Conservation (phyloP, 2,888 invertebrate genomes). For the Drosophila subsilvestris region DNA sequence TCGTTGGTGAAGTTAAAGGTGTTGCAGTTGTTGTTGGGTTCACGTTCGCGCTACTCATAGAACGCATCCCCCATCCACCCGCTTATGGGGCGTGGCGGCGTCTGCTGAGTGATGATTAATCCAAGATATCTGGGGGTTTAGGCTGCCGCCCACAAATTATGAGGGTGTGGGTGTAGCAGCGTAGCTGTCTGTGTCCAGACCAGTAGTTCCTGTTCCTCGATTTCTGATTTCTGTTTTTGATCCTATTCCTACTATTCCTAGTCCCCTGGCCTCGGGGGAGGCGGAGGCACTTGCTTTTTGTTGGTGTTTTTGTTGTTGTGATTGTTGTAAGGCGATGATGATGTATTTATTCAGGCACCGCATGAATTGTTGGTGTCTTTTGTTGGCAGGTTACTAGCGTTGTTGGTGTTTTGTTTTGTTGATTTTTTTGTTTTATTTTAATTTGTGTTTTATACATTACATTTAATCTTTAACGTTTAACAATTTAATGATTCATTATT, state of each 20-base stretch:
- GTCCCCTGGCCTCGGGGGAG: constrained; percentile 2
- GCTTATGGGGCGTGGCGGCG: constrained; percentile 33
- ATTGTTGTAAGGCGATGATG: constrained; percentile 27
- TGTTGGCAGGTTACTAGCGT: constrained; percentile 63
- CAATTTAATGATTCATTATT: constrained; percentile 56
- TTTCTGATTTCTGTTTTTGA: constrained; percentile 10
- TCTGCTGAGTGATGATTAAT: constrained; percentile 21
- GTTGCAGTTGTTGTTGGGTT: constrained; percentile 38
- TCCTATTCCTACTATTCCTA: constrained; percentile 19
- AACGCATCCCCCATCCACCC: constrained; percentile 16
- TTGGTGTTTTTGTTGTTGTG: constrained; percentile 19
- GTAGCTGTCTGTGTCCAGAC: constrained; percentile 15
- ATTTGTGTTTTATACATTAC: constrained; percentile 1
- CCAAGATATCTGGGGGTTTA: constrained; percentile 48
- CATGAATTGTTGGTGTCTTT: constrained; percentile 61
- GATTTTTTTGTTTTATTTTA: constrained; percentile 18
- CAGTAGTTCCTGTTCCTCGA: constrained; percentile 7
- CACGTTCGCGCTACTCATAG: constrained; percentile 19
- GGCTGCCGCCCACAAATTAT: constrained; percentile 14
- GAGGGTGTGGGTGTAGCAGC: too few species aligned
- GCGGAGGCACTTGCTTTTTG: neutral
- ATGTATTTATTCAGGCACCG: constrained; percentile 48
- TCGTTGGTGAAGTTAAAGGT: constrained; percentile 33
- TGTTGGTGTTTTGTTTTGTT: constrained; percentile 8
- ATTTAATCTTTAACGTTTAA: constrained; percentile 60